Evolutionary conservation across 2,888 invertebrate genomes (phyloP), one percentile per base, ranked within the genome.

Genomic region (Clunio marinus): DNA sequence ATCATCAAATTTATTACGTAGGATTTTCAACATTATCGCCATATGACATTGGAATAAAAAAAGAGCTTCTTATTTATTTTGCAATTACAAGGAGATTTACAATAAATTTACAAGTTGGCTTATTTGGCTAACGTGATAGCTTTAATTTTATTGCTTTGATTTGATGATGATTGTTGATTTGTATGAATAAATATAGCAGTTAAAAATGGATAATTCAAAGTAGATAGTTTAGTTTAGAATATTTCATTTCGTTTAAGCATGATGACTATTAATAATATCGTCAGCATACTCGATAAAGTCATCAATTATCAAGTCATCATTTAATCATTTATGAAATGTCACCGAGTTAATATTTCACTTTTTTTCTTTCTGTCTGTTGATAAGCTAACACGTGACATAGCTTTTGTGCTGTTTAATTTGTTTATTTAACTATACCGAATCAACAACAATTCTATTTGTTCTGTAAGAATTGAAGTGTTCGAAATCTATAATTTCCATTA

Each of bases 1-100:
- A 17, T n/a, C n/a, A 51, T 51, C 51, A 51, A 51, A 51, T 51
- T 51, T 51, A 51, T 51, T 51, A 51, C 51, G 51, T 4, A 51
- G 51, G 51, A 51, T 51, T 51, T 51, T 51, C 20, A 17, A 7
- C 1, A 20, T 51, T 51, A 51, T 22, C 22, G 51, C 51, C 2
- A 17, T 17, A 51, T 20, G 51, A 51, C 22, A 51, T 15, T 5
- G 4, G 51, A 51, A 41, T 8, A 8, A 51, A 41, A 41, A 41
- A 41, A 41, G 41, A 10, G 15, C 15, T 41, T 41, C 41, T 41
- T 41, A 15, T 41, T 41, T 41, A 41, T 41, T 41, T 15, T 10
- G 41, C 41, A 41, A 41, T 41, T 41, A 41, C 41, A 41, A 13
- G 41, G 41, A 2, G 41, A 41, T n/a, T 41, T 41, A 2, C 10